Base-by-base conservation (phyloP, 2,888 invertebrate genomes). In the Chaitophorus viminalis region DNA sequence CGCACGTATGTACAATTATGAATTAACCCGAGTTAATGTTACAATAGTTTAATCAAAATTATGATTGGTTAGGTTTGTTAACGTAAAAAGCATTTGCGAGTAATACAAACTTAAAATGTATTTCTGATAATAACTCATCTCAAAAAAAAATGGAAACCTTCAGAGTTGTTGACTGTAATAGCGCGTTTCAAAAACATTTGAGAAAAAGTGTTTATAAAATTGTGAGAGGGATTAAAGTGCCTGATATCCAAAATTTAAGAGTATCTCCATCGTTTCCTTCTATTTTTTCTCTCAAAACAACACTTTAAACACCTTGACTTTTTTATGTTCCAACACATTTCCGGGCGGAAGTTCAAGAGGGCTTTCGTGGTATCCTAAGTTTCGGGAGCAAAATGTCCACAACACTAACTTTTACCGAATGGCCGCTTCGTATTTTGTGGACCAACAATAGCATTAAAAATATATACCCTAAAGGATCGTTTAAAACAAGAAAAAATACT, bases 271-370 rank as follows among this genome's bases (percentile, higher is more conserved):
- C 31, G 46, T 46, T 84, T 82, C 46, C 70, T 82, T 83, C n/a
- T 76, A 54, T 83, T 74, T 84, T n/a, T 76, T 76, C 65, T 18
- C 21, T 68, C 76, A 8, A 29, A 87, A 87, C 87, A 81, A 54
- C 87, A 87, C 87, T 87, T 87, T 87, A 87, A 87, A 79, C 87
- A 54, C 74, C 87, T 79, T 79, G 79, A 81, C 78, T 87, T 87
- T 87, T 87, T 87, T 87, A 86, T 72, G 54, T 81, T 78, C 79
- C 74, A 72, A 46, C 79, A 46, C 39, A 31, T 81, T 86, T 87
- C 87, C 87, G 79, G 87, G 33, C 60, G 79, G 79, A 79, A 87
- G 79, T 79, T 87, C 60, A 72, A 81, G 74, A 72, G 74, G 81
- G 79, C 68, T 84, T 84, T 84, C 76, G 54, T n/a, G 36, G 75